phyloP scores from a whole-genome alignment of 1,140 invertebrate genomes.

The Delia radicum region DNA sequence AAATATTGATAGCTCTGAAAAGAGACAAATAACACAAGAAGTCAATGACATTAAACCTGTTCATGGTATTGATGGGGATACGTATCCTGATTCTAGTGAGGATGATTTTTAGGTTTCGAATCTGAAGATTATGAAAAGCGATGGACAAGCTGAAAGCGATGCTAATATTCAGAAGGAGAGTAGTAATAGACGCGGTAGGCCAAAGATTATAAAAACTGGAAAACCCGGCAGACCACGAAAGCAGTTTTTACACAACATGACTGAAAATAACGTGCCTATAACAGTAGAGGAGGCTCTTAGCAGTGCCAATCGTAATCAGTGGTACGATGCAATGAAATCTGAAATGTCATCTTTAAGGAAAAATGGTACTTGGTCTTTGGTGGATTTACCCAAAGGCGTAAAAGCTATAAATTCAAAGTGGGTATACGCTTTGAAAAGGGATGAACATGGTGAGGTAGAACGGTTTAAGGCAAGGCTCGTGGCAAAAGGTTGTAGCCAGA shows the following conservation, averaged over 20 bases:
- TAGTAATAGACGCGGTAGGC: background rate
- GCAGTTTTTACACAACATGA: background rate
- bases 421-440: background rate
- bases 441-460: constrained; percentile 4
- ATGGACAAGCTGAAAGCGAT: background rate
- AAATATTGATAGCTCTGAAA: too few relatives aligned
- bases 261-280: background rate
- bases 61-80: too few relatives aligned
- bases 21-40: too few relatives aligned
- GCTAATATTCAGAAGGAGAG: background rate
- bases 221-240: background rate
- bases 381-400: background rate
- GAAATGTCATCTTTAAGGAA: constrained; percentile 16
- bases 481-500: constrained; percentile 42
- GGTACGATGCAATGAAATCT: constrained; percentile 35
- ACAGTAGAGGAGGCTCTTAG: constrained; percentile 14
- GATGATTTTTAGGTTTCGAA: background rate
- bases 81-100: background rate
- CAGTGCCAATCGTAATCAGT: constrained; percentile 27
- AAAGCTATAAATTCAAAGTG: constrained; percentile 21
- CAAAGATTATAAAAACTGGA: background rate
- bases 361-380: constrained; percentile 34
- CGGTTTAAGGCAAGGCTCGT: too few relatives aligned
- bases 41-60: too few relatives aligned
- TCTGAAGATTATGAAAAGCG: too few relatives aligned